Evolutionary conservation across 2,113 vertebrate genomes (phyloP), one percentile per base, ranked within the genome.

Genomic region (Buteo buteo): DNA sequence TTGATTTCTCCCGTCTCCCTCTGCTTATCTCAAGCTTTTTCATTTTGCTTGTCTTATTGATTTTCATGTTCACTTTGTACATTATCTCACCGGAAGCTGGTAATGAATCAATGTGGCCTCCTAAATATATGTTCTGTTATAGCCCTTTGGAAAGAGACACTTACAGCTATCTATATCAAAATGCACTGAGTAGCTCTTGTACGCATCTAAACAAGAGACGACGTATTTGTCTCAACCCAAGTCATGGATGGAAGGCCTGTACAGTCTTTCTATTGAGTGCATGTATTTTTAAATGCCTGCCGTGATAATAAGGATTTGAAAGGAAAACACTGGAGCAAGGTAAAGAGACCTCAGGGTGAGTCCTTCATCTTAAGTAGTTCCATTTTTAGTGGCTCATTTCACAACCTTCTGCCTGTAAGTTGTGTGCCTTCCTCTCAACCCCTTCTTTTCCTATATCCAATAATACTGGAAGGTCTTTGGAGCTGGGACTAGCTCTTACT

Each of bases 21-120:
- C 16, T 57, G 45, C 66, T 96, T 97, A 97, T 96, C 95, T 93
- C 88, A 89, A 82, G 57, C 82, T 85, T 73, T 91, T 96, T 70
- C 19, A 50, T 80, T 90, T 86, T 62, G 66, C 73, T 93, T 94
- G 50, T 38, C 55, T 31, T 87, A 97, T 93, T 90, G 97, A 96
- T 95, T 90, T 91, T 64, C 34, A 44, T 24, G 62, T 87, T 96
- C 89, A 45, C 38, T 88, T 90, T 40, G 77, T 91, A 73, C 34
- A 25, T 90, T 96, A 96, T 88, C 96, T 93, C 55, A 88, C 85
- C 13, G 47, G 81, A 90, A 96, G 62, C 79, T 82, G 47, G 40
- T 45, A 65, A 70, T 83, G 80, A 93, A 93, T 96, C 96, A 82
- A 93, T 94, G 59, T 69, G n/a, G 57, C 58, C 91, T 92, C 78